These are phyloP conservation scores for Centruroides vittatus DNA, from an alignment of 1,140 invertebrate species.

Conservation along the genomic window DNA sequence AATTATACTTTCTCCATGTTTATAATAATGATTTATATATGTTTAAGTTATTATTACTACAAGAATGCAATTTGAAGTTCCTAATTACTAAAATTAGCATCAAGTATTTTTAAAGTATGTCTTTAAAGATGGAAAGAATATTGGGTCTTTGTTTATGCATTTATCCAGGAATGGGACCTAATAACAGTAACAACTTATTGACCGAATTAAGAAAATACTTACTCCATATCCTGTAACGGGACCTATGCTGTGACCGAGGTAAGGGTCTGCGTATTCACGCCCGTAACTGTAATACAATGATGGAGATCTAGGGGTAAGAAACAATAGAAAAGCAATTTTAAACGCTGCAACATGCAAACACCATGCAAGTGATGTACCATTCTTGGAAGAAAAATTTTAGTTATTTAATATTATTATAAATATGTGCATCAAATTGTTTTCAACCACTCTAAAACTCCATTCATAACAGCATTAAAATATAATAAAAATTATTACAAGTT, in stretches of 20 bases:
- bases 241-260: constrained; percentile 88
- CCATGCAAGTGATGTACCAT: too few relatives aligned
- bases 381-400: too few relatives aligned
- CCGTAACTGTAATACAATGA: constrained; percentile 50
- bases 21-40: too few relatives aligned
- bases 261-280: constrained; percentile 83
- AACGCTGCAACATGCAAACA: background rate
- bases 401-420: too few relatives aligned
- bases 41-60: too few relatives aligned
- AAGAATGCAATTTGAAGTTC: too few relatives aligned
- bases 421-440: too few relatives aligned
- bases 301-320: constrained; percentile 17
- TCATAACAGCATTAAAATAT: too few relatives aligned
- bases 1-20: too few relatives aligned
- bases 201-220: constrained; percentile 29
- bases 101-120: background rate
- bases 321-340: constrained; percentile 15
- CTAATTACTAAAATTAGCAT: background rate
- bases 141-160: background rate
- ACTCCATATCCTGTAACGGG: constrained; percentile 92
- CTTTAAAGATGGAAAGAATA: background rate
- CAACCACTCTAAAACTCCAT: too few relatives aligned
- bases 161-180: background rate
- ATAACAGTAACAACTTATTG: background rate
- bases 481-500: too few relatives aligned